Base-by-base conservation (phyloP, 2,113 vertebrate genomes). In the Mastomys natalensis region DNA sequence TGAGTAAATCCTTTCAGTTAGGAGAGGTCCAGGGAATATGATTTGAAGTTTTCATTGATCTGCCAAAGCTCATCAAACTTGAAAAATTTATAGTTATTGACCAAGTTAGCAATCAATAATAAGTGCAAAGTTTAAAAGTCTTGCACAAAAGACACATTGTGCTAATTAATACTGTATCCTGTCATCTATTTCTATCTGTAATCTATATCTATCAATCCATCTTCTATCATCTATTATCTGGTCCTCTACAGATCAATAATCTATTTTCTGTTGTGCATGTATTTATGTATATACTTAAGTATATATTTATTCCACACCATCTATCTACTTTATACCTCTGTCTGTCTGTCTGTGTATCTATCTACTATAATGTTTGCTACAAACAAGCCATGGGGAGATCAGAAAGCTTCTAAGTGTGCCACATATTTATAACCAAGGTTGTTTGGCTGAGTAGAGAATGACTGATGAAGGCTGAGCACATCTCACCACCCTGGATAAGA, bases 381-480 rank as follows among this genome's bases (percentile, higher is more conserved):
- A 22, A 76, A 78, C 2, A 89, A 88, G 31, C 1, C 16, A 13
- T 37, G 17, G 0, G 58, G 10, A 74, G 37, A 21, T 0, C 3
- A 60, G 82, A 2, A 64, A 17, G n/a, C 55, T n/a, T 95, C 12
- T 82, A 15, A 90, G 26, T 1, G 15, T 29, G 12, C 70, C 1
- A 1, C 6, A 11, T 21, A 29, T 3, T 58, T 19, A 19, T 37
- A 3, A 22, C 22, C 31, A 43, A 1, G 17, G 3, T 12, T 19
- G 15, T 15, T 9, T 17, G 5, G 1, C 1, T 58, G 81, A 4
- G 16, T 60, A 19, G 60, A 53, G 19, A 7, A 4, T 7, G 16
- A 1, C 7, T 53, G 64, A n/a, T 31, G 11, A 40, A 31, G 31
- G 0, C 11, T 0, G 5, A 77, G 5, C 17, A 15, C 5, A 0